Conservation (phyloP, 2,888 invertebrate genomes). For the Coleophora deauratella region DNA sequence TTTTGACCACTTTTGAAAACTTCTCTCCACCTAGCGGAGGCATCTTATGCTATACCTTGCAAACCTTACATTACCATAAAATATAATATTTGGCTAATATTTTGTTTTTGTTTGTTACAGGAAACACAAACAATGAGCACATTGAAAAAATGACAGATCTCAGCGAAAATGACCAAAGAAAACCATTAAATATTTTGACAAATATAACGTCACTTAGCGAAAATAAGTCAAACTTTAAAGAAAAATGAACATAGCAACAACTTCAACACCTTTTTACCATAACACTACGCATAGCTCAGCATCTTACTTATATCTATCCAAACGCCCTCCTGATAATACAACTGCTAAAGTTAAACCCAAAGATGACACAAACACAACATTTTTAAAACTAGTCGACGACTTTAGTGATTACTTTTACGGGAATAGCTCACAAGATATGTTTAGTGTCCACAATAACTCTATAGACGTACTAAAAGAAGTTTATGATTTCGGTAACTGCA, state of each 20-base stretch:
- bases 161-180: conserved; percentile 10
- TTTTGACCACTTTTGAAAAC: too few species aligned
- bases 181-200: conserved; percentile 16
- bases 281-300: conserved; percentile 22
- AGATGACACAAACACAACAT: conserved; percentile 12
- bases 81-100: not conserved
- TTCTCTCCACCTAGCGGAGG: too few species aligned
- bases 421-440: conserved; percentile 70
- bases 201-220: conserved; percentile 19
- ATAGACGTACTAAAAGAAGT: conserved; percentile 49
- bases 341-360: conserved; percentile 16
- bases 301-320: conserved; percentile 32
- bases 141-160: not conserved
- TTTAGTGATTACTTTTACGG: conserved; percentile 85
- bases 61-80: too few species aligned
- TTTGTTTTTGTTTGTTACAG: conserved; percentile 1
- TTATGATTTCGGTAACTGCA: conserved; percentile 68
- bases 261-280: conserved; percentile 27
- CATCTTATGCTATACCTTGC: too few species aligned
- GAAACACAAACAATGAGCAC: not conserved
- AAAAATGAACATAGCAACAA: conserved; percentile 29
- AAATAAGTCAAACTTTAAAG: conserved; percentile 4
- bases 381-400: conserved; percentile 80
- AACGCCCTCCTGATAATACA: conserved; percentile 40
- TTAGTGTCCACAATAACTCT: conserved; percentile 45